Percentiles rank a stretch among this genome's conserved stretches.
Evolutionary conservation across 2,888 invertebrate species (phyloP).

Genomic region (Gandaritis pyraliata): DNA sequence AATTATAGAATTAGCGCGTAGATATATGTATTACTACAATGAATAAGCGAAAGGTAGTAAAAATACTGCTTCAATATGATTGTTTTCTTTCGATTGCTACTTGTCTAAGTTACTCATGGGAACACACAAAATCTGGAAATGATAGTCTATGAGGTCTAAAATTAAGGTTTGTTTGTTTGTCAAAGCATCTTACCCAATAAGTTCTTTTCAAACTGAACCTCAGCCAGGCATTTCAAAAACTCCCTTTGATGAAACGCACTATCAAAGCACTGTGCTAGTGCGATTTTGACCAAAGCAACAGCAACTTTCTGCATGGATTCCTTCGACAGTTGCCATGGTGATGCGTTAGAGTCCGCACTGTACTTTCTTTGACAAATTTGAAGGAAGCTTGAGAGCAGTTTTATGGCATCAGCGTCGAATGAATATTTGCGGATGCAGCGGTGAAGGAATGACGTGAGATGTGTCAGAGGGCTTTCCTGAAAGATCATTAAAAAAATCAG

Average conservation of each 20-base stretch:
- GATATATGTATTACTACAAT: no score
- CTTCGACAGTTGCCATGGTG: constrained; percentile 73
- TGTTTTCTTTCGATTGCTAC: no score
- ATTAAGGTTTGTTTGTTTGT: no score
- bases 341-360: constrained; percentile 62
- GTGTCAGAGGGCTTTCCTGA: constrained; percentile 86
- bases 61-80: no score
- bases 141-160: no score
- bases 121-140: no score
- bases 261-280: constrained; percentile 85
- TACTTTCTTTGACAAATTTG: constrained; percentile 71
- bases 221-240: constrained; percentile 85
- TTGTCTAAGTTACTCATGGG: no score
- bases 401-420: constrained; percentile 74
- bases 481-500: constrained; percentile 28
- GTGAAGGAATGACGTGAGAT: constrained; percentile 85
- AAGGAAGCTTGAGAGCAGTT: constrained; percentile 64
- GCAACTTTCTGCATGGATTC: constrained; percentile 83
- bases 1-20: no score
- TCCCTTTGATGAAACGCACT: constrained; percentile 87
- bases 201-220: constrained; percentile 83
- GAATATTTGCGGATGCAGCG: constrained; percentile 76
- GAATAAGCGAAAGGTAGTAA: no score
- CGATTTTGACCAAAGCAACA: constrained; percentile 84
- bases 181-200: constrained; percentile 66